Base-by-base conservation (phyloP, 1,140 invertebrate genomes). In the Kradibia gibbosae region DNA sequence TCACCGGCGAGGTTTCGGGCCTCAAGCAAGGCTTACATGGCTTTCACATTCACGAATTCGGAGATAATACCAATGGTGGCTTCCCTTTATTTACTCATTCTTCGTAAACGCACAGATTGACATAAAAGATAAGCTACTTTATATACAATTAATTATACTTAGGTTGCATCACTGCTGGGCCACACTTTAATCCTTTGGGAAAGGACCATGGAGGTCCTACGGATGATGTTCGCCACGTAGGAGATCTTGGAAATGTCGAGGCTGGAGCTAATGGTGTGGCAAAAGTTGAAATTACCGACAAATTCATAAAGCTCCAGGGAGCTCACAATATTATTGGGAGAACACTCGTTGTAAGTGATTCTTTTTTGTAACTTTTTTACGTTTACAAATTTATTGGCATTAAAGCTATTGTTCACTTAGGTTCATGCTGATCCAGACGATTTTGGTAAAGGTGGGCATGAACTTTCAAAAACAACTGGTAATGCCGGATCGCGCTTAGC, bases 1-100 rank as follows among this genome's bases (percentile, higher is more conserved):
- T 97, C 22, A 94, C 92, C 34, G 96, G 96, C 22, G 93, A 96
- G 89, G 91, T 97, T 20, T 91, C 86, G 34, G 96, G 96, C 11
- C 89, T 97, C 55, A 88, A 91, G 20, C 91, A 93, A 85, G 96
- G 96, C 17, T 85, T 93, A 36, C 97, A 98, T 89, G 98, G 98
- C 45, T 99, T 99, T 92, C 99, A 99, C 89, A 94, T 99, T 75
- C 99, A 99, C 88, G 96, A 99, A 92, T 99, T 97, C 89, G 99
- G 98, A 1, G 98, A 99, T 89, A 96, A 97, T 83, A 98, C 97
- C 53, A 98, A 99, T 89, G 95, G 94, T 94, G 85, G 53, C 17
- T 45, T 57, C 42, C 55, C 34, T n/a, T 75, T 42, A 17, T 50
- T 53, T 10, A 3, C 1, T 76, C 0, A 28, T 76, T 39, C 5